Base-by-base conservation (phyloP, 2,113 vertebrate genomes). In the Lagopus muta region DNA sequence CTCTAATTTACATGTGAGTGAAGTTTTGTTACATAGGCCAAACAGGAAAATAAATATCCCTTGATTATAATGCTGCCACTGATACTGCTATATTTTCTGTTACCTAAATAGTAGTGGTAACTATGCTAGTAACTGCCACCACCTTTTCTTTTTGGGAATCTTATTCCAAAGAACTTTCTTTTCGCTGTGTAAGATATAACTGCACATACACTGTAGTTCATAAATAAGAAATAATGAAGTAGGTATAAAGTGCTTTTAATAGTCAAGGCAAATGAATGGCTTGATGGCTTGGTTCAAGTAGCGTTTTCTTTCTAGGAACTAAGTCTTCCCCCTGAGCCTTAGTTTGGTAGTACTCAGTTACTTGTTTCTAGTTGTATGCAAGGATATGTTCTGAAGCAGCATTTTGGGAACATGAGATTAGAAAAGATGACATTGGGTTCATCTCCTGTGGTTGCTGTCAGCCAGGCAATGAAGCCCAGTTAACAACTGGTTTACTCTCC, bases 51-150 rank as follows among this genome's bases (percentile, higher is more conserved):
- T 4, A 48, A n/a, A 45, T 88, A 42, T 70, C 16, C 32, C 8
- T 72, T 52, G 28, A 48, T 70, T 0, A 0, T 34, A 20, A 11
- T 62, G 19, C 21, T 79, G 67, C n/a, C 40, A 67, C 42, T 82
- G 32, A 48, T 22, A 7, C 1, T 2, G 11, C 7, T 66, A 82
- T 65, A n/a, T 71, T 86, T 43, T 36, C 18, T 34, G 32, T 38
- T 10, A 28, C 17, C 24, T 27, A 38, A 16, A 38, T 24, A 11
- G 14, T 27, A 27, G 36, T 17, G 27, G 24, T 27, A 17, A 38
- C 24, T 27, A 11, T 38, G 27, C 34, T 77, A 50, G 19, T 52
- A 70, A 79, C 34, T 71, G 64, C 32, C 17, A 45, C 47, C 2
- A 4, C 17, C 43, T 70, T 52, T 34, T 17, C 7, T 43, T 69